phyloP scores from a whole-genome alignment of 2,888 invertebrate genomes.

The Sinopyrophorus schimmeli region DNA sequence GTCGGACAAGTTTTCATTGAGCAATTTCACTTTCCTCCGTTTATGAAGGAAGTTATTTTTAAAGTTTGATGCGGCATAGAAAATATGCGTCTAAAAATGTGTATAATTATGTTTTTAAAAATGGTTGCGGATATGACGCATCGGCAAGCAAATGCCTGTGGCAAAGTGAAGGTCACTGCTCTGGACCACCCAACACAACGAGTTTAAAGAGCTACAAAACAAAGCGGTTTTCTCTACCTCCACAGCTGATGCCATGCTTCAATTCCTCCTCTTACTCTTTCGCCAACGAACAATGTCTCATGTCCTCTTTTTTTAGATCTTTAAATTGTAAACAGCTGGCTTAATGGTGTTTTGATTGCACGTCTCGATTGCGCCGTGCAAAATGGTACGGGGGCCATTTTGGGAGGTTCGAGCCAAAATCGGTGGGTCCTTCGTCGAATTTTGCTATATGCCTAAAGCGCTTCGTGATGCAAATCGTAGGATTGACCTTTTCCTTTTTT shows the following conservation, averaged over 20 bases:
- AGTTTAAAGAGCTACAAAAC: constrained; percentile 35
- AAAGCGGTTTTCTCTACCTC: constrained; percentile 24
- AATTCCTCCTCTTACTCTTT: constrained; percentile 15
- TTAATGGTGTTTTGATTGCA: constrained; percentile 4
- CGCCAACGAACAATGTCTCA: constrained; percentile 3
- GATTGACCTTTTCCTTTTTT: no score
- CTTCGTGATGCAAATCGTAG: no score
- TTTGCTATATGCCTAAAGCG: no score
- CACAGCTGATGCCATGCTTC: constrained; percentile 24
- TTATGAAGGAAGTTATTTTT: no score
- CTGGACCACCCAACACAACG: constrained; percentile 33
- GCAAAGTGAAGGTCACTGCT: constrained; percentile 34
- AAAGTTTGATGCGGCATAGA: no score
- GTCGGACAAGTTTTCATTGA: no score
- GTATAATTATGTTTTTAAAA: constrained; percentile 10
- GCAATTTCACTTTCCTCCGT: no score
- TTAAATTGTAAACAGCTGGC: constrained; percentile 12
- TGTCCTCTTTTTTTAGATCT: constrained; percentile 4
- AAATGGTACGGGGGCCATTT: no score
- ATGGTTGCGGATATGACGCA: constrained; percentile 25
- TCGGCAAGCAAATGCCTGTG: constrained; percentile 12
- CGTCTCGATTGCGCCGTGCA: no score
- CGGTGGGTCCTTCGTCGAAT: no score
- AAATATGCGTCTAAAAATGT: constrained; percentile 15
- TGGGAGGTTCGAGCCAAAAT: no score